Base-by-base conservation (phyloP, 2,888 invertebrate species). In the Mesoligia furuncula region DNA sequence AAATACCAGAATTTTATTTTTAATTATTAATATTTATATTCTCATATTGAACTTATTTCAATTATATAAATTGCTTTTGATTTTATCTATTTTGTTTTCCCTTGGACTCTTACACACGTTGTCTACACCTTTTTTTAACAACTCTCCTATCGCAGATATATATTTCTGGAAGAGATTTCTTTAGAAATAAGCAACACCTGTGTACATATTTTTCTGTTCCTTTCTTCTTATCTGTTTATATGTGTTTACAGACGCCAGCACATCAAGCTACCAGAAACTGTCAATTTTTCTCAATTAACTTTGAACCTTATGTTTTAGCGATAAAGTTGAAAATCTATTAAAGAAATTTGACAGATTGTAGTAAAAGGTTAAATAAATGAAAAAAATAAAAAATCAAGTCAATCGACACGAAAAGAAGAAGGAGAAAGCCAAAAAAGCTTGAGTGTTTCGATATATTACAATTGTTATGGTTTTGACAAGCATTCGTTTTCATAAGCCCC, bases 401-500 rank as follows among this genome's bases (percentile, higher is more conserved):
- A 54, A 24, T 54, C 9, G 24, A 54, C 54, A 54, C 24, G 9
- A 3, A 24, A 54, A 54, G 7, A 9, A 54, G 9, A 54, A 54
- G 24, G 24, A 9, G 5, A 31, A 27, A 24, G 3, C 17, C 27
- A 27, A 9, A 31, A 42, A 61, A 45, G 1, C 24, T 61, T 45
- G 17, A 31, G 24, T 71, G 24, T 31, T 45, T 17, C 17, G n/a
- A 36, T 11, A 24, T 24, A 24, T 39, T 27, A 11, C 24, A 54
- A 54, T 54, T 54, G 54, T 54, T n/a, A 24, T 54, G 54, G 24
- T 62, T 64, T 54, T 39, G 31, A n/a, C 20, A 17, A 27, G 17
- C 17, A 39, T 59, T 31, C 13, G 17, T 27, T 48, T 75, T 45
- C 27, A n/a, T 75, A 77, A 75, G n/a, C 51, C 51, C 20, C 51